These are phyloP conservation scores for Tridacna crocea DNA, from an alignment of 2,888 invertebrate species.

Conservation along the genomic window DNA sequence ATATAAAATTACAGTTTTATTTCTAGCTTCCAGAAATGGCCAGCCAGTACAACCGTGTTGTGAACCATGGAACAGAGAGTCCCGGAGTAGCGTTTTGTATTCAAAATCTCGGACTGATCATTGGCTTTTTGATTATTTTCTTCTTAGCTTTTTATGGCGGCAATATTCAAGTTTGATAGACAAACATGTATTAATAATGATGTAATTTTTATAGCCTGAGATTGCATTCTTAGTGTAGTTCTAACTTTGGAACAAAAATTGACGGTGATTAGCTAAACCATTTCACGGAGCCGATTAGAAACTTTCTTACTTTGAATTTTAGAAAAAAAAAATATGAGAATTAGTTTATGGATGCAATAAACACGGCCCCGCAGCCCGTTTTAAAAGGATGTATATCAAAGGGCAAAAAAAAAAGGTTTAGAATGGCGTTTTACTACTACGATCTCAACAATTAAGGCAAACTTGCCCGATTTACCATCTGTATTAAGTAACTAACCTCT, in stretches of 20 bases:
- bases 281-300: too few relatives aligned
- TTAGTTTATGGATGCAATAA: too few relatives aligned
- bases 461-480: too few relatives aligned
- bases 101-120: slow-evolving; percentile 76
- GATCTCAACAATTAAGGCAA: background rate
- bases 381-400: background rate
- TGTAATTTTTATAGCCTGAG: background rate
- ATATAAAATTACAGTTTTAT: background rate
- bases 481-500: too few relatives aligned
- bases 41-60: slow-evolving; percentile 80
- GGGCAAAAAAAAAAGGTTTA: background rate
- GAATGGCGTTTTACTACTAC: background rate
- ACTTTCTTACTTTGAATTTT: too few relatives aligned
- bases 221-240: background rate
- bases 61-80: slow-evolving; percentile 56
- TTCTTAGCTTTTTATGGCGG: slow-evolving; percentile 56
- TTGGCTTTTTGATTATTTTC: slow-evolving; percentile 58
- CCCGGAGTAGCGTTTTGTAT: slow-evolving; percentile 66
- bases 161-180: slow-evolving; percentile 3
- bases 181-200: background rate
- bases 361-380: too few relatives aligned
- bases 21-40: slow-evolving; percentile 85
- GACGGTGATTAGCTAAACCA: background rate
- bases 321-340: too few relatives aligned
- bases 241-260: background rate